phyloP scores from a whole-genome alignment of 2,888 invertebrate genomes.

The Mythimna ferrago region DNA sequence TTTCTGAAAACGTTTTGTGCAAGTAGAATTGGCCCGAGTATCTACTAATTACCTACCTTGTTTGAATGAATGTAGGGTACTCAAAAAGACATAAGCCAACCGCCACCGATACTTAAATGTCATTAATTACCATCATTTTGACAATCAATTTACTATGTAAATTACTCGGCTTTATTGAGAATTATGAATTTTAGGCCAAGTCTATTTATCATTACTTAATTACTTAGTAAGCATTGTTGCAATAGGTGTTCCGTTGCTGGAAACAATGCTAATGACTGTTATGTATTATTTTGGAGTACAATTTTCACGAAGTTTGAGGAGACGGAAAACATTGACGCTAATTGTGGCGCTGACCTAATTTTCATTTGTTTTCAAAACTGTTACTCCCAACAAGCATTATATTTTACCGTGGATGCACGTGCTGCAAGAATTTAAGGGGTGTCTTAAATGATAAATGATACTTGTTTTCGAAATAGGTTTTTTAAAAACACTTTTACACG shows the following conservation, averaged over 20 bases:
- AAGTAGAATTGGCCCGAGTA: no score
- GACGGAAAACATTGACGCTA: conserved; percentile 14
- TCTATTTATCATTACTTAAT: conserved; percentile 47
- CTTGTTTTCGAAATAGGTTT: no score
- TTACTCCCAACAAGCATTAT: background rate
- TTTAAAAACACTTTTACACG: no score
- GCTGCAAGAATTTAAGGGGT: no score
- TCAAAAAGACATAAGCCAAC: background rate
- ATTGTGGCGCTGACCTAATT: conserved; percentile 28
- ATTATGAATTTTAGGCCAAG: conserved; percentile 32
- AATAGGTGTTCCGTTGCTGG: conserved; percentile 5
- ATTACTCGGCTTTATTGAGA: conserved; percentile 43
- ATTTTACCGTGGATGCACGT: background rate
- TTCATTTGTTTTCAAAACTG: conserved; percentile 18
- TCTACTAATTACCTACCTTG: no score
- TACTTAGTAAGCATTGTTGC: conserved; percentile 27
- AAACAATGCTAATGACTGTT: conserved; percentile 31
- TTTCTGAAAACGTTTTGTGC: no score
- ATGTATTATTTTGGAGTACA: conserved; percentile 23
- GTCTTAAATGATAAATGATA: no score
- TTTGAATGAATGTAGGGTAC: no score
- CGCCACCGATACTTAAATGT: conserved; percentile 22
- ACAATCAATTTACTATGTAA: conserved; percentile 50
- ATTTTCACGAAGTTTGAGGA: conserved; percentile 21
- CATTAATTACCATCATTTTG: conserved; percentile 50